Evolutionary conservation across 2,797 vertebrate genomes (phyloP), one percentile per base, ranked within the genome.

Genomic region (Poecilia velifera): DNA sequence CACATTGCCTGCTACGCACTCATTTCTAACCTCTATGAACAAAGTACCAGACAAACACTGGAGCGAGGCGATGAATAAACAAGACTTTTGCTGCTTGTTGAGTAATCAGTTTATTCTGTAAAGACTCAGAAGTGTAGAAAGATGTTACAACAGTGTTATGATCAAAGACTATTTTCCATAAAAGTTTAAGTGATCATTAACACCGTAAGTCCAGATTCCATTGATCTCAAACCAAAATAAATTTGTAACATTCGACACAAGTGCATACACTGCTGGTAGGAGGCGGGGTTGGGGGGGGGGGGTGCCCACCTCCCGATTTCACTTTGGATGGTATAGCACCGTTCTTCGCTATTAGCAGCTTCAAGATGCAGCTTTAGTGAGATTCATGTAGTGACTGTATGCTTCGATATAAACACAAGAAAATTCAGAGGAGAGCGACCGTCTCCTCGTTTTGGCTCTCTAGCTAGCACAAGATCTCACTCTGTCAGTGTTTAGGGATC

Each of bases 41-140:
- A 12, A 68, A 20, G 6, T 36, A 36, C 20, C 18, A 31, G 28
- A 62, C 59, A 16, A 28, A 34, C 64, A 12, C 20, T 41, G 64
- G 3, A 9, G 4, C 57, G 0, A 20, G 34, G 62, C 20, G 20
- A 68, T 3, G 51, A 66, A 79, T 4, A 13, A 74, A 66, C 34
- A 74, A 77, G 9, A 74, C 72, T 8, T 3, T 72, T 34, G 6
- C 73, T 89, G 82, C 87, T 92, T 90, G 89, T 92, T 94, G 94
- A 95, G 92, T 95, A 95, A 93, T 95, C 89, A 82, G 93, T 96
- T 96, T 96, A 96, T 96, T 96, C 94, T 95, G 95, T 95, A 96
- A 96, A 96, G 95, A 95, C 94, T 95, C 94, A 94, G 93, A 95
- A 95, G 94, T 95, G 94, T 96, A 96, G 95, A 96, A 96, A 96